Evolutionary conservation across 2,113 vertebrate species (phyloP).

Genomic region (Pungitius pungitius): DNA sequence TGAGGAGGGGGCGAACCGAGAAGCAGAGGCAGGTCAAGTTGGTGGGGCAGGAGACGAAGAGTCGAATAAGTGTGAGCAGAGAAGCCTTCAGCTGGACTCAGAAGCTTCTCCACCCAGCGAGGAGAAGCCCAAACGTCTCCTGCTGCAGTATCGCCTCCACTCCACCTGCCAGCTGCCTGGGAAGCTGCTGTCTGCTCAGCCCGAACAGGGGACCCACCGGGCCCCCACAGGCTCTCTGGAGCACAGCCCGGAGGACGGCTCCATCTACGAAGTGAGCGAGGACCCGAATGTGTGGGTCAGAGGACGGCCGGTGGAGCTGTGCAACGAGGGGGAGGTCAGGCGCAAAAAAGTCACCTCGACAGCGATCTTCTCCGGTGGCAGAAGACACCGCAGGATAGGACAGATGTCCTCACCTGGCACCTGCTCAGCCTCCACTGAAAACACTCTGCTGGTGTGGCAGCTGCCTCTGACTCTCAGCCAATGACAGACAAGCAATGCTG

Average conservation of each 20-base stretch:
- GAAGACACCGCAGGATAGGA: conserved; percentile 41
- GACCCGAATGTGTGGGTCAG: conserved; percentile 66
- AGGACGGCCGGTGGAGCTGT: conserved; percentile 24
- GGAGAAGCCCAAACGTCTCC: conserved; percentile 31
- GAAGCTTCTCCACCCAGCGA: background rate
- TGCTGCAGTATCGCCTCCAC: conserved; percentile 53
- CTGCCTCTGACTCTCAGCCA: conserved; percentile 47
- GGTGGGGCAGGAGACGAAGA: background rate
- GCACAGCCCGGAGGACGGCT: conserved; percentile 54
- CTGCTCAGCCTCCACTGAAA: conserved; percentile 22
- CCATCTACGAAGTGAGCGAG: conserved; percentile 60
- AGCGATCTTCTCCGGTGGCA: conserved; percentile 52
- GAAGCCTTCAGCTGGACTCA: background rate
- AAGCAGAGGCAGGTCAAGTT: background rate
- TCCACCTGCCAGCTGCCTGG: conserved; percentile 62
- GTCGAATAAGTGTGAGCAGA: conserved; percentile 1
- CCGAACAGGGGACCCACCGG: background rate
- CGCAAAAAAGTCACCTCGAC: conserved; percentile 44
- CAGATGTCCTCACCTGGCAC: background rate
- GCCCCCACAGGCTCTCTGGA: conserved; percentile 10
- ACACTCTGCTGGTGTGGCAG: conserved; percentile 63
- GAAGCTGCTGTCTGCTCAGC: conserved; percentile 46
- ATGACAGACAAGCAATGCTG: background rate
- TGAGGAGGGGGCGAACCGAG: conserved; percentile 15
- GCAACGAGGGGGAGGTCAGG: conserved; percentile 35